These are phyloP conservation scores for Xenus cinereus DNA, from an alignment of 2,113 vertebrate species.

Conservation along the genomic window DNA sequence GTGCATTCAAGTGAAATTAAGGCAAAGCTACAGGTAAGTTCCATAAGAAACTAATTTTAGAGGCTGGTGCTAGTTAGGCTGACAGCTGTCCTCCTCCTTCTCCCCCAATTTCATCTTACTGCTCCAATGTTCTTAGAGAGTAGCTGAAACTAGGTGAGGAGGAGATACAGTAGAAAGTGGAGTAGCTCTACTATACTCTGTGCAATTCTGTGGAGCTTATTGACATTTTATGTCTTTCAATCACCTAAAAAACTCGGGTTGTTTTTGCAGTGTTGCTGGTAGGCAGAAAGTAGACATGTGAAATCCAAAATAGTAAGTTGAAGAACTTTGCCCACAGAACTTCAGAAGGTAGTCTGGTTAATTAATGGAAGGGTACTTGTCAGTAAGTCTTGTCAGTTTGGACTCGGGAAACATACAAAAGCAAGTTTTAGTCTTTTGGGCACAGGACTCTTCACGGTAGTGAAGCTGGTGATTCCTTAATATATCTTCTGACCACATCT, in stretches of 20 bases:
- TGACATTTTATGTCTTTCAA: not conserved
- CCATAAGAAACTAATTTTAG: not conserved
- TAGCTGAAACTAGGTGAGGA: not conserved
- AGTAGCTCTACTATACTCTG: not conserved
- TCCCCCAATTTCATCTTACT: not conserved
- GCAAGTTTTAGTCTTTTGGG: not conserved
- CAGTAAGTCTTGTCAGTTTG: not conserved
- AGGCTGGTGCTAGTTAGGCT: not conserved
- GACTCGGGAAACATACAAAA: not conserved
- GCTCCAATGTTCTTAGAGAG: not conserved
- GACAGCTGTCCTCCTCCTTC: not conserved
- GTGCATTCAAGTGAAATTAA: conserved; percentile 75
- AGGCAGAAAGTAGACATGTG: not conserved
- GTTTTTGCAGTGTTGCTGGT: not conserved
- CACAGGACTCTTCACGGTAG: not conserved
- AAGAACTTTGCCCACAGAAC: not conserved
- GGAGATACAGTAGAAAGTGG: not conserved
- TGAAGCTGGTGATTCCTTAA: not conserved
- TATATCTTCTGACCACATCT: not conserved
- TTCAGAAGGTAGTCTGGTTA: not conserved
- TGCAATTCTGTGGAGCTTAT: not conserved
- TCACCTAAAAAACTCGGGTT: not conserved
- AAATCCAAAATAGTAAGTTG: not conserved
- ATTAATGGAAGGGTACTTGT: not conserved
- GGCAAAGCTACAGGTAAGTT: conserved; percentile 76